phyloP scores from a whole-genome alignment of 2,888 invertebrate species.

The Parochlus steinenii region DNA sequence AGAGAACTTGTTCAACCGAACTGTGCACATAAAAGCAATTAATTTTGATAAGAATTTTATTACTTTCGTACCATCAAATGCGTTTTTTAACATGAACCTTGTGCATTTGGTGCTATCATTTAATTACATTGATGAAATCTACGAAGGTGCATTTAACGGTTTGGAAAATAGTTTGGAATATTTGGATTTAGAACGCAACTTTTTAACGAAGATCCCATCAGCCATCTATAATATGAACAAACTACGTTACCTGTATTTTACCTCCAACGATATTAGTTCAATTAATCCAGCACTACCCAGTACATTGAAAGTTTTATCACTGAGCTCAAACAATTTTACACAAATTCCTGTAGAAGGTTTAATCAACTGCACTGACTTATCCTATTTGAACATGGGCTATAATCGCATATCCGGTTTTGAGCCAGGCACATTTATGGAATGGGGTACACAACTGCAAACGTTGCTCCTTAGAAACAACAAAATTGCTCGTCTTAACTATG shows the following conservation, averaged over 20 bases:
- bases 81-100: slow-evolving; percentile 52
- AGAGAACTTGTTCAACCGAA: slow-evolving; percentile 47
- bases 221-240: slow-evolving; percentile 49
- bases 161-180: slow-evolving; percentile 60
- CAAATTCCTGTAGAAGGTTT: slow-evolving; percentile 53
- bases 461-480: slow-evolving; percentile 71
- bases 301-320: slow-evolving; percentile 57
- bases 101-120: slow-evolving; percentile 64
- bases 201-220: slow-evolving; percentile 48
- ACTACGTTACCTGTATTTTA: slow-evolving; percentile 65
- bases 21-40: slow-evolving; percentile 59
- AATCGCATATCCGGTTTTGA: slow-evolving; percentile 66
- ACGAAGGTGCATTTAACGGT: slow-evolving; percentile 54
- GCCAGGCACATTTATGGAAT: slow-evolving; percentile 57
- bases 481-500: slow-evolving; percentile 52
- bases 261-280: slow-evolving; percentile 56
- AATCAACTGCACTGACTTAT: slow-evolving; percentile 51
- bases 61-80: slow-evolving; percentile 41
- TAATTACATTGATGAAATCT: slow-evolving; percentile 52
- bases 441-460: slow-evolving; percentile 65
- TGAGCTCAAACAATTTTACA: slow-evolving; percentile 66
- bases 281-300: slow-evolving; percentile 41
- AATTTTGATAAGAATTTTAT: slow-evolving; percentile 71
- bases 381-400: slow-evolving; percentile 80
- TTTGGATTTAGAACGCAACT: slow-evolving; percentile 68